Evolutionary conservation across 1,140 invertebrate genomes (phyloP).

Genomic region (Cataglyphis hispanica): DNA sequence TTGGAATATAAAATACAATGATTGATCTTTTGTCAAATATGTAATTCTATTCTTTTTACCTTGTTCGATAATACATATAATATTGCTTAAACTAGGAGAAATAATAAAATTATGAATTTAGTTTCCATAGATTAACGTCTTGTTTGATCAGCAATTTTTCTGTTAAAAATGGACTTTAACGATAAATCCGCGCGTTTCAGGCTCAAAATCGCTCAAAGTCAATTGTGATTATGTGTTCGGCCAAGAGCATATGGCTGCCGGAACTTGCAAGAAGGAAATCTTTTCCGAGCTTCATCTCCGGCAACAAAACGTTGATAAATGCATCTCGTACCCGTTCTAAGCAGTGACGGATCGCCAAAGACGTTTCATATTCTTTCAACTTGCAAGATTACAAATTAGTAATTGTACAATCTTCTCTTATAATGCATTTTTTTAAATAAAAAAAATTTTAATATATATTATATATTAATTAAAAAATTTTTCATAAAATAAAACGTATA

Average conservation of each 20-base stretch:
- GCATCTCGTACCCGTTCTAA: constrained; percentile 25
- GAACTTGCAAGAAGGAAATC: constrained; percentile 8
- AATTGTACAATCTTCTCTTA: neutral
- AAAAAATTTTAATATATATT: neutral
- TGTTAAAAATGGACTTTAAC: neutral
- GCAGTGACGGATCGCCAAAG: constrained; percentile 48
- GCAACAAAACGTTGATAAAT: constrained; percentile 50
- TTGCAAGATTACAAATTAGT: neutral
- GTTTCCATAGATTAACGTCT: neutral
- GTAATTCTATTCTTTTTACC: neutral
- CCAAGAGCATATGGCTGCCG: neutral
- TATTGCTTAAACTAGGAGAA: neutral
- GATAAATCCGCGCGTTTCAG: constrained; percentile 16
- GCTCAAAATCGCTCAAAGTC: constrained; percentile 35
- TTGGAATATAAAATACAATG: constrained; percentile 1
- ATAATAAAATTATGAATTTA: neutral
- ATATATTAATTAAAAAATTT: no score
- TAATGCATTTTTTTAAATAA: neutral
- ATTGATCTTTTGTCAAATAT: neutral
- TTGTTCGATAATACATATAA: neutral
- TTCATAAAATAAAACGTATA: no score
- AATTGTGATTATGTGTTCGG: constrained; percentile 26
- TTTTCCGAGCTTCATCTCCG: constrained; percentile 36
- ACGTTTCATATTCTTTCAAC: constrained; percentile 22
- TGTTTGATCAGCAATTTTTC: neutral